These are phyloP conservation scores for Lasioglossum calceatum DNA, from an alignment of 2,888 invertebrate species.

Conservation along the genomic window DNA sequence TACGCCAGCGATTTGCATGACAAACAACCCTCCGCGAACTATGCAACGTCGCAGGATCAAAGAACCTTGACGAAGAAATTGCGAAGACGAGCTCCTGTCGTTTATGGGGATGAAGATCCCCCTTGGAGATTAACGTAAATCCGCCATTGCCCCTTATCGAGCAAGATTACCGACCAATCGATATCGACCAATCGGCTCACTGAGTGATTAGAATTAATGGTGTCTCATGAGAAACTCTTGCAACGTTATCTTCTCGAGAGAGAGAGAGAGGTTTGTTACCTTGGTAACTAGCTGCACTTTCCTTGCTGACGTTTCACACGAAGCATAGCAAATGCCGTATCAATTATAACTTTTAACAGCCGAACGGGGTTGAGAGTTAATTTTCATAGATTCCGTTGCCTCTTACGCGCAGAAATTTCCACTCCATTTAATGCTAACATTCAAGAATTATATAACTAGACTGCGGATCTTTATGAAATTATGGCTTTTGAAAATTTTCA, in stretches of 20 bases:
- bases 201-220: neutral
- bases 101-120: neutral
- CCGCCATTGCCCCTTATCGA: neutral
- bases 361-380: neutral
- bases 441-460: too few species aligned
- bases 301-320: neutral
- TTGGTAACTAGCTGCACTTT: neutral
- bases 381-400: neutral
- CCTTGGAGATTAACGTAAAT: neutral
- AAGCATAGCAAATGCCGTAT: neutral
- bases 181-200: neutral
- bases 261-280: neutral
- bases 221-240: neutral
- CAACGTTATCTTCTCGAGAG: neutral
- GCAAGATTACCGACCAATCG: neutral
- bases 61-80: neutral
- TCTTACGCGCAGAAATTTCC: neutral
- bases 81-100: neutral
- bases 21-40: slow-evolving; percentile 9
- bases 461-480: too few species aligned
- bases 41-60: slow-evolving; percentile 9
- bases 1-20: slow-evolving; percentile 26
- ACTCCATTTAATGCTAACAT: neutral
- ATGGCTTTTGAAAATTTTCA: too few species aligned
- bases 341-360: neutral